Percentiles rank a stretch among this genome's conserved stretches.
Conservation (phyloP, 2,797 vertebrate species). For the Salmo trutta region DNA sequence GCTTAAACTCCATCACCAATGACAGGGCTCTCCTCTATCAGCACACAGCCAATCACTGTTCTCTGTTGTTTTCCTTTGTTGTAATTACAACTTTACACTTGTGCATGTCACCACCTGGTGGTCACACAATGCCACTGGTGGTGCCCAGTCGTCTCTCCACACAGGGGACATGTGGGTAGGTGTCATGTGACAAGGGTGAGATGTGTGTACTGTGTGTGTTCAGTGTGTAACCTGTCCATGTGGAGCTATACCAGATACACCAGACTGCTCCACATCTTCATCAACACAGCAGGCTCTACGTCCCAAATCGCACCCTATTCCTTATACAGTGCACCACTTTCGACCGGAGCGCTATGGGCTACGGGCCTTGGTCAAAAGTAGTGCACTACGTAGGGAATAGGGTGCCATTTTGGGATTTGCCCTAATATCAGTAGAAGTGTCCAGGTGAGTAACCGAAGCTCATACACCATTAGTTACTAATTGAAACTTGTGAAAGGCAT, state of each 20-base stretch:
- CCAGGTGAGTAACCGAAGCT: neutral
- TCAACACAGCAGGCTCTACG: neutral
- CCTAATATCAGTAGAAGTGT: neutral
- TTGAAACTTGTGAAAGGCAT: neutral
- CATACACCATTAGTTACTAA: neutral
- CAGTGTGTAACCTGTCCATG: neutral
- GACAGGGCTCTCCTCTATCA: slow-evolving; percentile 8
- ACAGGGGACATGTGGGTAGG: slow-evolving; percentile 9
- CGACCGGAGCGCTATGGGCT: too few species aligned
- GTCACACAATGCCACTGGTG: slow-evolving; percentile 65
- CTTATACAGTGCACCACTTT: too few species aligned
- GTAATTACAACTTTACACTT: slow-evolving; percentile 75
- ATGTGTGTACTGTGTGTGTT: slow-evolving; percentile 7
- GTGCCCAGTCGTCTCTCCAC: slow-evolving; percentile 33
- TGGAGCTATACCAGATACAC: neutral
- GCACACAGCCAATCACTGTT: slow-evolving; percentile 24
- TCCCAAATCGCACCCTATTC: too few species aligned
- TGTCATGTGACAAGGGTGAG: slow-evolving; percentile 15
- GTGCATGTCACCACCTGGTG: slow-evolving; percentile 81
- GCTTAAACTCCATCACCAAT: slow-evolving; percentile 22
- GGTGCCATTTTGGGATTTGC: neutral
- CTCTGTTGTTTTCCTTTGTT: slow-evolving; percentile 50
- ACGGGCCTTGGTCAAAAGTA: too few species aligned
- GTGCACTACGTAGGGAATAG: too few species aligned
- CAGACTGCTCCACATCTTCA: neutral